Evolutionary conservation across 2,888 invertebrate species (phyloP).

Genomic region (Brassicogethes aeneus): DNA sequence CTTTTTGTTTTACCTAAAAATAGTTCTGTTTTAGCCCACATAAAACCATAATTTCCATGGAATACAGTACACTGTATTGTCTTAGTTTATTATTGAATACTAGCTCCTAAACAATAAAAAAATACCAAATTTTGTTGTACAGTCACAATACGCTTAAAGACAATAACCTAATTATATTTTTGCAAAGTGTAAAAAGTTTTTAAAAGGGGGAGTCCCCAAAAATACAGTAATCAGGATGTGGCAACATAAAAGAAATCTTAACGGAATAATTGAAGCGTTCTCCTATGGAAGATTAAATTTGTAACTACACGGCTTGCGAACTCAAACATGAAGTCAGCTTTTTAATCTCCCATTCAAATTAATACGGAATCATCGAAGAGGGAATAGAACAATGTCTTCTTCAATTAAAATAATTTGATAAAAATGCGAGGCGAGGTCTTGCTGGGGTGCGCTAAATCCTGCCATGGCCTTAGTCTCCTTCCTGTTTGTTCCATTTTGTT

Average conservation of each 20-base stretch:
- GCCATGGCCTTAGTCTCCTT: too few relatives aligned
- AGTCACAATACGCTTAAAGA: too few relatives aligned
- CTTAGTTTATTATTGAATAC: too few relatives aligned
- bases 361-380: conserved; percentile 22
- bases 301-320: conserved; percentile 10
- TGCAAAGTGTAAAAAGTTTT: too few relatives aligned
- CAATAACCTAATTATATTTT: background rate
- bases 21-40: too few relatives aligned
- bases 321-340: conserved; percentile 14
- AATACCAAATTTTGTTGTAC: too few relatives aligned
- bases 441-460: too few relatives aligned
- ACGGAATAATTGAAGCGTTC: conserved; percentile 11
- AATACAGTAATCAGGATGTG: background rate
- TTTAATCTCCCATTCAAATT: conserved; percentile 23
- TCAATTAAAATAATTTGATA: conserved; percentile 32
- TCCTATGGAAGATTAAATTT: conserved; percentile 15
- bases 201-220: background rate
- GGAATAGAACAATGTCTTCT: conserved; percentile 22
- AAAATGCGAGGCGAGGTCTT: conserved; percentile 18
- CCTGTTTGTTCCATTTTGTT: too few relatives aligned
- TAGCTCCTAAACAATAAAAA: too few relatives aligned
- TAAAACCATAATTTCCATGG: too few relatives aligned
- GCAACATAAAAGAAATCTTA: conserved; percentile 3
- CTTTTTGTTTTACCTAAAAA: too few relatives aligned
- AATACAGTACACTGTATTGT: too few relatives aligned